Conservation (phyloP, 1,140 invertebrate species). For the Drosophila elegans region DNA sequence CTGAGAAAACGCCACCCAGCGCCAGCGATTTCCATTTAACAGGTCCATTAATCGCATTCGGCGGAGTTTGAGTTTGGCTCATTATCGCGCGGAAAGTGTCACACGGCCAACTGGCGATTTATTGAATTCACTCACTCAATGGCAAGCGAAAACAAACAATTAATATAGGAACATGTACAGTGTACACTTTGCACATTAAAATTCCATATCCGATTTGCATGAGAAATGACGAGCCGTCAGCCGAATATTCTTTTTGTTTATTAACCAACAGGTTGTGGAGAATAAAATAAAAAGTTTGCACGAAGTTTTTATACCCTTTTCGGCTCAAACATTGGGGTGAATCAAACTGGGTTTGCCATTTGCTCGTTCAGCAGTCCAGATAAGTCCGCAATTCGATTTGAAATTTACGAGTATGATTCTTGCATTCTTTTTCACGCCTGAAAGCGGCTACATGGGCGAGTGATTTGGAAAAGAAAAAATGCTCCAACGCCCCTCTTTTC, state of each 20-base stretch:
- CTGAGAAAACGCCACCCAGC: conserved; percentile 21
- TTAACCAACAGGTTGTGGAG: conserved; percentile 37
- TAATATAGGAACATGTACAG: conserved; percentile 15
- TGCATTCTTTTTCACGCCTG: conserved; percentile 23
- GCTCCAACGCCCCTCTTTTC: conserved; percentile 12
- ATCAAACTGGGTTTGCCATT: background rate
- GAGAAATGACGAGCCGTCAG: conserved; percentile 10
- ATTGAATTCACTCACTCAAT: conserved; percentile 68
- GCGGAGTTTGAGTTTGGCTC: conserved; percentile 57
- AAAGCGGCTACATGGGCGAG: conserved; percentile 29
- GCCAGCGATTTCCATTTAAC: conserved; percentile 51
- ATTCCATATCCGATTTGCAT: conserved; percentile 32
- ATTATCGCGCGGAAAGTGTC: conserved; percentile 73
- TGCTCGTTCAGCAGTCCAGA: background rate
- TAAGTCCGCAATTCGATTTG: conserved; percentile 16
- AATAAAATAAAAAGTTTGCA: conserved; percentile 6
- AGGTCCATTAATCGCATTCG: conserved; percentile 71
- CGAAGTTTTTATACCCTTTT: conserved; percentile 14
- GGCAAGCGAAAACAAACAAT: conserved; percentile 21
- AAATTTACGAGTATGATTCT: conserved; percentile 22
- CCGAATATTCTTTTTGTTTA: conserved; percentile 19
- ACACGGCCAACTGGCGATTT: conserved; percentile 64
- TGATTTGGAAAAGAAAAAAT: conserved; percentile 19
- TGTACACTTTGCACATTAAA: conserved; percentile 5
- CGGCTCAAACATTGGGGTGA: background rate